Conservation (phyloP, 2,797 vertebrate species). For the Xerus rutilus region DNA sequence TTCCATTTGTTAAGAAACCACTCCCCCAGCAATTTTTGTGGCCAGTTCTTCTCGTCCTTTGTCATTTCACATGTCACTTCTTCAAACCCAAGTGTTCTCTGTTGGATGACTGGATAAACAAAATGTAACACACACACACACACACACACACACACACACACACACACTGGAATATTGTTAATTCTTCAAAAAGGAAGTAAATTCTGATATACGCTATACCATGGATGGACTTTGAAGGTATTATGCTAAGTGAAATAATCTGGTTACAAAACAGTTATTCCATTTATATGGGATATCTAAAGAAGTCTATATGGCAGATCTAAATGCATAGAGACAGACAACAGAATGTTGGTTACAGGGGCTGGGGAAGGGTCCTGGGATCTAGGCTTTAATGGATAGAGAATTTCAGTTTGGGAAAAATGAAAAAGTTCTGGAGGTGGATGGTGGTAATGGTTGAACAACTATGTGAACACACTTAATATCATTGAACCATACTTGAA, state of each 20-base stretch:
- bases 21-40: background rate
- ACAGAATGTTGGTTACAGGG: background rate
- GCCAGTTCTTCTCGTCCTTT: background rate
- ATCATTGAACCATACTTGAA: background rate
- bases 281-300: background rate
- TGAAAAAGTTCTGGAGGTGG: background rate
- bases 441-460: background rate
- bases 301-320: background rate
- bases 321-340: background rate
- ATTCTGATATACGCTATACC: background rate
- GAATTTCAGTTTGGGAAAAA: background rate
- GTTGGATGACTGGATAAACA: background rate
- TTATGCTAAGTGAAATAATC: background rate
- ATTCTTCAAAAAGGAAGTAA: background rate
- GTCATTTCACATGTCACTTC: background rate
- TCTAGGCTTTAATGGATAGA: background rate
- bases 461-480: background rate
- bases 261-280: background rate
- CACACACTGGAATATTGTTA: background rate
- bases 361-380: background rate
- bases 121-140: too few relatives aligned
- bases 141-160: too few relatives aligned
- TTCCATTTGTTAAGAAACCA: background rate
- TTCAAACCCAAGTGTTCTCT: background rate
- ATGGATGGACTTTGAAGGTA: background rate